phyloP scores from a whole-genome alignment of 2,888 invertebrate species.

The Lithophane ornitopus region DNA sequence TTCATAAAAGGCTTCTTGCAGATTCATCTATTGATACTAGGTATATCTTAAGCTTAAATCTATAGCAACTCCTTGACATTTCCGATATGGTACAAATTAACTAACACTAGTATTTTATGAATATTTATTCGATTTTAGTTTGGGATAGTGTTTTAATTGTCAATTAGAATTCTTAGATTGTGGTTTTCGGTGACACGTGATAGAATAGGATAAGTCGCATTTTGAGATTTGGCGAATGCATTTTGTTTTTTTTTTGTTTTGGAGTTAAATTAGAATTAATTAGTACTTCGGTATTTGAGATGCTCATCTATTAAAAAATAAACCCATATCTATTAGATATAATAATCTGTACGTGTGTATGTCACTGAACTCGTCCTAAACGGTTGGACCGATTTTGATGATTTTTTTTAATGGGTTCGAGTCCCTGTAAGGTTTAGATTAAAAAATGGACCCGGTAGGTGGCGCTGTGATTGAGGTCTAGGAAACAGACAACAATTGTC shows the following conservation, averaged over 20 bases:
- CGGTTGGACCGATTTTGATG: no score
- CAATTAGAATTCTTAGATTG: conserved; percentile 9
- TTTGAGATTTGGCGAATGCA: background rate
- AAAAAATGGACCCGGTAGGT: background rate
- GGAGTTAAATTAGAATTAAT: background rate
- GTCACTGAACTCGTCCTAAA: no score
- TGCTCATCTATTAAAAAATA: no score
- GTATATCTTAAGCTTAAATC: conserved; percentile 12
- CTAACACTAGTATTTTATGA: conserved; percentile 22
- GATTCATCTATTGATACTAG: conserved; percentile 19
- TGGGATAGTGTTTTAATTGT: background rate
- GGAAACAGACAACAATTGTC: background rate
- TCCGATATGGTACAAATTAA: conserved; percentile 43
- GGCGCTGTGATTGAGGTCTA: background rate
- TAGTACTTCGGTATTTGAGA: no score
- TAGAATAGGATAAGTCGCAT: background rate
- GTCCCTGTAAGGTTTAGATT: no score
- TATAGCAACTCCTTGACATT: conserved; percentile 66
- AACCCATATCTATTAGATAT: background rate
- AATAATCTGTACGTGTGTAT: no score
- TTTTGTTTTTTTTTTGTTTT: background rate
- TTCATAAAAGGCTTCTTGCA: conserved; percentile 22
- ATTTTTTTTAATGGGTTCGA: no score
- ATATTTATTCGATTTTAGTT: conserved; percentile 28
- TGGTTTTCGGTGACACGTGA: conserved; percentile 6